phyloP scores from a whole-genome alignment of 2,113 vertebrate species.

The Australoheros scitulus region DNA sequence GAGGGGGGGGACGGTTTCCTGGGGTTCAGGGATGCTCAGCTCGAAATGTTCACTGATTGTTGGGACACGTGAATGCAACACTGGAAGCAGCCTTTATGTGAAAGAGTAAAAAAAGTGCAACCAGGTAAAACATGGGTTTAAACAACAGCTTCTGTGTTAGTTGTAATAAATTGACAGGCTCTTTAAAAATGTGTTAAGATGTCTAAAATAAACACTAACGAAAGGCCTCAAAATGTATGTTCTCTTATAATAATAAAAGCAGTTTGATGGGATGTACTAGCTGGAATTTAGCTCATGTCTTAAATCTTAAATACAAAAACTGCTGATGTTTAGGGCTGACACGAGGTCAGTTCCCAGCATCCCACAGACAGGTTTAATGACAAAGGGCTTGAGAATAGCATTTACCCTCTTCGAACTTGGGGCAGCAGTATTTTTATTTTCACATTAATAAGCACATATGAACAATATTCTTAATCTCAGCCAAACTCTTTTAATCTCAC shows the following conservation, averaged over 20 bases:
- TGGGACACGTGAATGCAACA: background rate
- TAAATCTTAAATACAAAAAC: no score
- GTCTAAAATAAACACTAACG: background rate
- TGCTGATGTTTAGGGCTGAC: no score
- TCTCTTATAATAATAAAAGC: background rate
- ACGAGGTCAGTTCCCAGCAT: rapidly evolving
- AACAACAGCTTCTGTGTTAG: background rate
- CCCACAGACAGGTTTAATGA: background rate
- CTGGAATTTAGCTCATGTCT: no score
- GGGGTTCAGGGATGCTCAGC: background rate
- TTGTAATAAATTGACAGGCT: no score
- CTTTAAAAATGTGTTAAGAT: no score
- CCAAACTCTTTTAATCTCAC: background rate
- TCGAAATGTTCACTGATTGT: background rate
- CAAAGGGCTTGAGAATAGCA: background rate
- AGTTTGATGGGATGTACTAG: no score
- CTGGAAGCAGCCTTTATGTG: background rate
- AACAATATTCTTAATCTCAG: background rate
- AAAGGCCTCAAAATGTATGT: background rate
- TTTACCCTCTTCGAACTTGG: no score
- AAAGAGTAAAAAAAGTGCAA: no score
- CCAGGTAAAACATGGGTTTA: background rate
- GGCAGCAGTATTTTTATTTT: background rate
- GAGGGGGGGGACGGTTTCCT: background rate
- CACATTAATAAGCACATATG: background rate